Base-by-base conservation (phyloP, 2,113 vertebrate species). In the Gnathonemus echidnorhynchus region DNA sequence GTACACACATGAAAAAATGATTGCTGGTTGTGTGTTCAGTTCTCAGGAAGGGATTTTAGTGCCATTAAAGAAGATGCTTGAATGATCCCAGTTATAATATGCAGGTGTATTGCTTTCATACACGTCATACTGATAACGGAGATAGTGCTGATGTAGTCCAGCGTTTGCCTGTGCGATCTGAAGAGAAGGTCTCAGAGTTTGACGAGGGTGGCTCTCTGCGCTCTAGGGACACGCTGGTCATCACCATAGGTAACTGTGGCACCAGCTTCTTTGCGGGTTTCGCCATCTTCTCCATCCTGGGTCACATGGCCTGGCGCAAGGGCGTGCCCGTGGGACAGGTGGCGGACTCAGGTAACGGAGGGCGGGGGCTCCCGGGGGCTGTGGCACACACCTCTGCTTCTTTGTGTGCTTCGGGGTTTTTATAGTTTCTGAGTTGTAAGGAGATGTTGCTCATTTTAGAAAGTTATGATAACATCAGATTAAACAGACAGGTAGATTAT, bases 251-350 rank as follows among this genome's bases (percentile, higher is more conserved):
- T 21, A 97, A 97, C 94, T 97, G 96, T 88, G 11, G 49, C 90
- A 96, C 96, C 80, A 97, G 96, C 89, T 96, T 97, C 92, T 96
- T 97, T 89, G 94, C 96, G 0, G 96, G 96, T 15, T 97, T 97
- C 91, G 96, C 96, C 42, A 97, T 97, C 21, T 97, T 97, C 91
- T 97, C 96, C 4, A 94, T 97, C 77, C 93, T 97, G 90, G 96
- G 96, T 92, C 96, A 97, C 93, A 97, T 97, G 96, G 96, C 96
- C 0, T 96, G 95, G 95, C 95, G 91, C 91, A 97, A 97, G 89
- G 93, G 94, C 0, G 96, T 97, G 8, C 95, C 94, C 19, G 96
- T 97, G 2, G 93, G 52, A 11, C 1, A 96, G 31, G 96, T 97
- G 88, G 96, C 96, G 46, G 96, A 97, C 88, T 91, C 96, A 45